Percentiles rank a stretch among this genome's conserved stretches.
Evolutionary conservation across 2,888 invertebrate species (phyloP).

Genomic region (Philhelius pedissequus): DNA sequence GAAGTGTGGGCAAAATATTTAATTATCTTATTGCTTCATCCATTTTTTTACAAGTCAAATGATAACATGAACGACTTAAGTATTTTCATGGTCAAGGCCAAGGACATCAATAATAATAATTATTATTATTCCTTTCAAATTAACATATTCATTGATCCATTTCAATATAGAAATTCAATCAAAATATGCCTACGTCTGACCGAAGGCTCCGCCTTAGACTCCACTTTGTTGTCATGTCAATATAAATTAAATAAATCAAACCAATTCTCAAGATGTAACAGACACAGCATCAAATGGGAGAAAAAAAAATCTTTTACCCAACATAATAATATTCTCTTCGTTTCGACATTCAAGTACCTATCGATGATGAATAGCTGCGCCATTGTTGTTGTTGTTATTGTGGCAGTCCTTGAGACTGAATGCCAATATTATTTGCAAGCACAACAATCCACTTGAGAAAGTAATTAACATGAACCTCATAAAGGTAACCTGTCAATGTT

Average conservation of each 20-base stretch:
- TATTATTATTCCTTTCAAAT: neutral
- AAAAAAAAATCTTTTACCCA: neutral
- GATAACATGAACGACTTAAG: too few species aligned
- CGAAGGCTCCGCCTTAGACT: neutral
- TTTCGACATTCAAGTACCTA: neutral
- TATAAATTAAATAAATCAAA: conserved; percentile 14
- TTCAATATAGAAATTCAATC: neutral
- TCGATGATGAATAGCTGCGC: neutral
- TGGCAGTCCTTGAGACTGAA: conserved; percentile 47
- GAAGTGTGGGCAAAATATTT: too few species aligned
- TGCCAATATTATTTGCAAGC: conserved; percentile 49
- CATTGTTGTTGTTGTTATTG: neutral
- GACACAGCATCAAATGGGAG: neutral
- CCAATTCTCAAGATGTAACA: conserved; percentile 1
- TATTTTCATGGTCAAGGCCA: neutral
- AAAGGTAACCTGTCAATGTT: conserved; percentile 55
- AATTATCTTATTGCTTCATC: too few species aligned
- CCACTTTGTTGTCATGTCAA: neutral
- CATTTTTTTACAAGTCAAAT: too few species aligned
- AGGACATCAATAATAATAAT: neutral
- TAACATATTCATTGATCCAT: neutral
- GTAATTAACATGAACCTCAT: conserved; percentile 56
- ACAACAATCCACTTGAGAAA: conserved; percentile 45
- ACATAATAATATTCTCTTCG: neutral
- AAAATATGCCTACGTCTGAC: neutral